These are phyloP conservation scores for Hozukius guyotensis DNA, from an alignment of 2,797 vertebrate species.

Conservation along the genomic window DNA sequence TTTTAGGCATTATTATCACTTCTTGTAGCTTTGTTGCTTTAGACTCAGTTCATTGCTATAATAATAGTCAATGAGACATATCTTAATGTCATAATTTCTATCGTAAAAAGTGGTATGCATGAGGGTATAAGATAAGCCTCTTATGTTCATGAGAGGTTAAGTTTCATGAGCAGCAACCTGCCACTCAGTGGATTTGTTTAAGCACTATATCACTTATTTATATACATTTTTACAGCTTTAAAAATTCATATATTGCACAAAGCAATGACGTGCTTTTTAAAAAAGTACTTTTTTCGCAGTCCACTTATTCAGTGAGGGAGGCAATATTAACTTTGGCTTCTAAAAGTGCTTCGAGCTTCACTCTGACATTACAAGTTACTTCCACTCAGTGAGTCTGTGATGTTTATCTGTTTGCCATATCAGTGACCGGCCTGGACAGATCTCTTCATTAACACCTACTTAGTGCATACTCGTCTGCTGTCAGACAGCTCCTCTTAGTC, in stretches of 20 bases:
- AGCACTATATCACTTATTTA: not conserved
- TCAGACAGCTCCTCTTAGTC: slow-evolving; percentile 54
- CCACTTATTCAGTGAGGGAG: slow-evolving; percentile 7
- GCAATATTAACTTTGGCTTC: slow-evolving; percentile 41
- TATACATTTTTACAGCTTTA: not conserved
- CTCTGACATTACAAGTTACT: slow-evolving; percentile 72
- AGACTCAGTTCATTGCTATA: not conserved
- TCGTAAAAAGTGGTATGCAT: not conserved
- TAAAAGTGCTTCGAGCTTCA: slow-evolving; percentile 54
- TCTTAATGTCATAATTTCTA: not conserved
- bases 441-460: slow-evolving; percentile 78
- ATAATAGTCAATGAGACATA: not conserved
- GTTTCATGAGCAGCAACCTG: not conserved
- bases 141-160: not conserved
- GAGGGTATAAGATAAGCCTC: not conserved
- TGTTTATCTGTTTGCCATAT: slow-evolving; percentile 79
- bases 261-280: not conserved
- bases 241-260: not conserved
- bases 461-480: slow-evolving; percentile 64
- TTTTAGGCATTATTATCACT: not conserved
- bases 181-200: not conserved
- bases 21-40: not conserved
- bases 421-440: slow-evolving; percentile 76
- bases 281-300: not conserved
- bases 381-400: slow-evolving; percentile 63